Percentiles rank a stretch among this genome's conserved stretches.
Evolutionary conservation across 2,888 invertebrate species (phyloP).

Genomic region (Drosophila glabriapex): DNA sequence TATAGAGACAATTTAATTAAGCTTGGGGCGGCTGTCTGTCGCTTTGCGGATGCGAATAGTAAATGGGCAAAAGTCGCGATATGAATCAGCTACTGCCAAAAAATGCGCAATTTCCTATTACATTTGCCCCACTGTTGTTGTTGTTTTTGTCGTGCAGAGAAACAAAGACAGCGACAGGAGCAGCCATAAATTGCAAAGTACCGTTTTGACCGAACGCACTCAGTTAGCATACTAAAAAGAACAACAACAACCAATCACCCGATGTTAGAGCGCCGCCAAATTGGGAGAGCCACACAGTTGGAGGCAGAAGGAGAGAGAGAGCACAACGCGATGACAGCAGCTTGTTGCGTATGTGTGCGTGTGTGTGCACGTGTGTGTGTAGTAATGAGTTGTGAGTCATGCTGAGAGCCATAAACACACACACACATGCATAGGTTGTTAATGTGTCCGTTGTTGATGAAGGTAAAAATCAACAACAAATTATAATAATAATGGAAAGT

Average conservation of each 20-base stretch:
- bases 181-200: slow-evolving; percentile 78
- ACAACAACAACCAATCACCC: slow-evolving; percentile 36
- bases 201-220: slow-evolving; percentile 67
- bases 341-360: slow-evolving; percentile 13
- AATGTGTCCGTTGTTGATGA: slow-evolving; percentile 63
- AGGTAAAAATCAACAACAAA: slow-evolving; percentile 66
- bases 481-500: slow-evolving; percentile 79
- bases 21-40: slow-evolving; percentile 41
- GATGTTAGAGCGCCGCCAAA: slow-evolving; percentile 34
- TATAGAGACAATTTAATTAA: slow-evolving; percentile 61
- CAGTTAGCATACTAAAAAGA: slow-evolving; percentile 62
- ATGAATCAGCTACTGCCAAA: slow-evolving; percentile 75
- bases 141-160: slow-evolving; percentile 19
- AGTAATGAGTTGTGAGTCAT: slow-evolving; percentile 62
- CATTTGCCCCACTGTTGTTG: slow-evolving; percentile 19
- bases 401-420: slow-evolving; percentile 24
- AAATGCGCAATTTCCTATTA: slow-evolving; percentile 66
- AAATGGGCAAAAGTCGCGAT: slow-evolving; percentile 63
- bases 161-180: slow-evolving; percentile 32
- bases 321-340: slow-evolving; percentile 45
- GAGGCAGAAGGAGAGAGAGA: slow-evolving; percentile 3
- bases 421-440: slow-evolving; percentile 28
- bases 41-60: slow-evolving; percentile 55
- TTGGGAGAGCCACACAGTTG: slow-evolving; percentile 35
- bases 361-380: background rate